Conservation (phyloP, 2,797 vertebrate species). For the Xerus rutilus region DNA sequence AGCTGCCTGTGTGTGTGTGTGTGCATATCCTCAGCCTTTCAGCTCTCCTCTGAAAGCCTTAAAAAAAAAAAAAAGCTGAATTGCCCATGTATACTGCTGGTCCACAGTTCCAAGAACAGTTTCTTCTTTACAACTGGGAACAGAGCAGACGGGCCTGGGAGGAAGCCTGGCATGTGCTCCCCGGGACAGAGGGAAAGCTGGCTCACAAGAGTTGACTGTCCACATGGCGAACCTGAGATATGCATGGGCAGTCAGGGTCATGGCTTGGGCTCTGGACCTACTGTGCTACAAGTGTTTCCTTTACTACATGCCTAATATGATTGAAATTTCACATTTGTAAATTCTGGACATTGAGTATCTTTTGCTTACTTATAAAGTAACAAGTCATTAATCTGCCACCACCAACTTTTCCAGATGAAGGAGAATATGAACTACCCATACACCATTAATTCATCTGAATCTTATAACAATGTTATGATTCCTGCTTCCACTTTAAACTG, state of each 20-base stretch:
- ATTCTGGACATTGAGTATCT: not conserved
- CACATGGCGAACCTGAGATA: not conserved
- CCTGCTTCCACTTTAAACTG: not conserved
- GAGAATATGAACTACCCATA: not conserved
- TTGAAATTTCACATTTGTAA: not conserved
- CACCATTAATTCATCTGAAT: not conserved
- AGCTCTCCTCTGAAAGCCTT: not conserved
- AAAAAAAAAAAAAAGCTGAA: not conserved
- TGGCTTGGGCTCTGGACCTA: not conserved
- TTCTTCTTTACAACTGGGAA: constrained; percentile 1
- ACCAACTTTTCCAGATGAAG: not conserved
- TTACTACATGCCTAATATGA: not conserved
- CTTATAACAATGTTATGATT: not conserved
- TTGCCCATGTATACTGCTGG: not conserved
- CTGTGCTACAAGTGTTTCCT: not conserved
- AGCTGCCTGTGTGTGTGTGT: not conserved
- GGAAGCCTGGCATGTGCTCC: not conserved
- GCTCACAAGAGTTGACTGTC: not conserved
- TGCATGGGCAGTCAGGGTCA: not conserved
- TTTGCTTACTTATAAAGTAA: not conserved
- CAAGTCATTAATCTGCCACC: not conserved
- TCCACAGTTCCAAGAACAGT: not conserved
- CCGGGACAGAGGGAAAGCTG: not conserved
- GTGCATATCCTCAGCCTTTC: not conserved
- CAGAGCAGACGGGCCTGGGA: not conserved